Conservation (phyloP, 2,888 invertebrate species). For the Epiblema foenella region DNA sequence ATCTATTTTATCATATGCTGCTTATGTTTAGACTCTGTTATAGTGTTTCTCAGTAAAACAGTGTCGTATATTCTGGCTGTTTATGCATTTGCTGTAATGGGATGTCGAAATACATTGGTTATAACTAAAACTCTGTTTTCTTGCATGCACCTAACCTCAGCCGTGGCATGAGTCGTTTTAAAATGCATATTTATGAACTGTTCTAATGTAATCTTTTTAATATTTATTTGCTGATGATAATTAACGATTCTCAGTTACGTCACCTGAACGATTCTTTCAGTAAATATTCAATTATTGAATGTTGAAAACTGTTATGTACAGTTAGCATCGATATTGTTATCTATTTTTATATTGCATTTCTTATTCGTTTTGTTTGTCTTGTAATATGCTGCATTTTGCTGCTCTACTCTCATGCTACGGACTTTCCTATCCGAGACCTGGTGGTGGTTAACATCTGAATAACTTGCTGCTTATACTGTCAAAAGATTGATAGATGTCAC, state of each 20-base stretch:
- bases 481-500: slow-evolving; percentile 21
- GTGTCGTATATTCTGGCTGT: slow-evolving; percentile 62
- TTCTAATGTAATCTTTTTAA: no score
- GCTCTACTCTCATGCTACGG: slow-evolving; percentile 25
- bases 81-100: slow-evolving; percentile 75
- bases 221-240: neutral
- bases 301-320: neutral
- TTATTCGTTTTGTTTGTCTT: neutral
- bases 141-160: slow-evolving; percentile 76
- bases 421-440: slow-evolving; percentile 8
- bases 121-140: slow-evolving; percentile 79
- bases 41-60: slow-evolving; percentile 30
- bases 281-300: neutral
- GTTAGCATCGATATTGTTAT: neutral
- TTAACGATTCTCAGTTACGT: neutral
- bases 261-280: neutral
- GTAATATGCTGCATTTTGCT: slow-evolving; percentile 1
- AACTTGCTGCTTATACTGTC: slow-evolving; percentile 7
- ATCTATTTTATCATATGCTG: neutral
- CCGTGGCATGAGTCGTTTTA: slow-evolving; percentile 63
- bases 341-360: neutral
- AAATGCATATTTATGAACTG: neutral
- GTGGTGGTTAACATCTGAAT: slow-evolving; percentile 23
- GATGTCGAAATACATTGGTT: slow-evolving; percentile 78
- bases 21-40: neutral